These are phyloP conservation scores for Poecile atricapillus DNA, from an alignment of 2,113 vertebrate genomes.

Conservation along the genomic window DNA sequence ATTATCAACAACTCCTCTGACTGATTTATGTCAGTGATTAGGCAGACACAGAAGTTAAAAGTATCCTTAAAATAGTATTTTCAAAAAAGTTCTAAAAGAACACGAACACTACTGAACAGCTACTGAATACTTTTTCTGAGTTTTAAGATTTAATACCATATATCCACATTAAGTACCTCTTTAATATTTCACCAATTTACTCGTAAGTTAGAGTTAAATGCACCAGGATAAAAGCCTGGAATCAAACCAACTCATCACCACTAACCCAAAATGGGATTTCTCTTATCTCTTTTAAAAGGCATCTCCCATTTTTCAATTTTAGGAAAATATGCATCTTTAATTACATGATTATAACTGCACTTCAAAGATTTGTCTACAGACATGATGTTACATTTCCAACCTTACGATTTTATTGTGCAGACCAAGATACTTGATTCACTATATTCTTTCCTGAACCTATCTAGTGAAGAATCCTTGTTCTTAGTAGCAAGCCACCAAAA, in stretches of 20 bases:
- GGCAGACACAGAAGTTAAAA: background rate
- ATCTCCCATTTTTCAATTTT: background rate
- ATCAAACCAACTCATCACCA: background rate
- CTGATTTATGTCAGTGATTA: background rate
- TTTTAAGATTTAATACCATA: background rate
- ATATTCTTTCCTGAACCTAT: background rate
- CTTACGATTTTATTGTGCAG: background rate
- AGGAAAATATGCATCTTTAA: background rate
- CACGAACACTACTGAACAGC: background rate
- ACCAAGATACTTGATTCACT: background rate
- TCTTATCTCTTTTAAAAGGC: background rate
- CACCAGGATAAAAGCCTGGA: rapidly evolving
- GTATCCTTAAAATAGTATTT: background rate
- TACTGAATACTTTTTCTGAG: background rate
- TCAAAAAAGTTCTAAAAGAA: background rate
- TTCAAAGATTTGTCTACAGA: background rate
- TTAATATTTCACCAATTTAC: background rate
- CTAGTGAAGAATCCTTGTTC: background rate
- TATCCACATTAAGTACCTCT: background rate
- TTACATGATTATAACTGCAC: background rate
- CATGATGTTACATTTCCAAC: background rate
- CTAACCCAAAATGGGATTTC: background rate
- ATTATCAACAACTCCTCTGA: background rate
- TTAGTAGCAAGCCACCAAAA: background rate
- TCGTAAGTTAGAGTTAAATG: background rate